A percentile compares a stretch with the other conserved stretches of the same genome.
phyloP scores from a whole-genome alignment of 2,113 vertebrate species.

The Notothenia coriiceps region DNA sequence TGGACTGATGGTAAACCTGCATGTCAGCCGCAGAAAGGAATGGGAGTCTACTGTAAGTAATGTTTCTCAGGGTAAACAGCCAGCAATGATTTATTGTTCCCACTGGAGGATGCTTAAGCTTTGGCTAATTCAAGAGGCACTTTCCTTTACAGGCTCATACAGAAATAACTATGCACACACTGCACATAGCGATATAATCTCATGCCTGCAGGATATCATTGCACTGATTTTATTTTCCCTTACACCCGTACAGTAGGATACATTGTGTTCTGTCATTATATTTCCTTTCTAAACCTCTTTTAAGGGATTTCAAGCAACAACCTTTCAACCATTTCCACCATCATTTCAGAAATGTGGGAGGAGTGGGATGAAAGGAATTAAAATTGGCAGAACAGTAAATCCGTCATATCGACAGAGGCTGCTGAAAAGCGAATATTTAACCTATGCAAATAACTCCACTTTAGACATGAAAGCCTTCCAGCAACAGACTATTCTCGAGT shows the following conservation, averaged over 20 bases:
- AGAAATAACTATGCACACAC: background rate
- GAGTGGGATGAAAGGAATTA: slow-evolving; percentile 66
- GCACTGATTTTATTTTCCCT: background rate
- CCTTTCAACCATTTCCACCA: slow-evolving; percentile 40
- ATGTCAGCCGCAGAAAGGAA: background rate
- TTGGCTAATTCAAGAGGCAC: slow-evolving; percentile 3
- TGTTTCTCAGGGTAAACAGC: background rate
- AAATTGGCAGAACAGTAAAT: slow-evolving; percentile 72
- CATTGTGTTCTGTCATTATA: slow-evolving; percentile 31
- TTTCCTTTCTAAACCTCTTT: slow-evolving; percentile 30
- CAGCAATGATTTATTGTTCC: background rate
- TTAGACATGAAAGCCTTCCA: slow-evolving; percentile 69
- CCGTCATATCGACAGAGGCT: slow-evolving; percentile 59
- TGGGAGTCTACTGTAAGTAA: background rate
- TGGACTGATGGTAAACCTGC: slow-evolving; percentile 33
- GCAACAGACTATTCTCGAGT: slow-evolving; percentile 51
- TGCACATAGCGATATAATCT: slow-evolving; percentile 21
- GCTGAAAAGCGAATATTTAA: slow-evolving; percentile 67
- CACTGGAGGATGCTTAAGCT: background rate
- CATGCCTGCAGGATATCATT: slow-evolving; percentile 25
- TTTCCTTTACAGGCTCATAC: background rate
- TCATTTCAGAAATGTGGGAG: slow-evolving; percentile 64
- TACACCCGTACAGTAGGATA: background rate
- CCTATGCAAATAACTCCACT: slow-evolving; percentile 75
- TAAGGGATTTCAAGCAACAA: slow-evolving; percentile 36